Evolutionary conservation across 2,888 invertebrate genomes (phyloP).

Genomic region (Acronicta leporina): DNA sequence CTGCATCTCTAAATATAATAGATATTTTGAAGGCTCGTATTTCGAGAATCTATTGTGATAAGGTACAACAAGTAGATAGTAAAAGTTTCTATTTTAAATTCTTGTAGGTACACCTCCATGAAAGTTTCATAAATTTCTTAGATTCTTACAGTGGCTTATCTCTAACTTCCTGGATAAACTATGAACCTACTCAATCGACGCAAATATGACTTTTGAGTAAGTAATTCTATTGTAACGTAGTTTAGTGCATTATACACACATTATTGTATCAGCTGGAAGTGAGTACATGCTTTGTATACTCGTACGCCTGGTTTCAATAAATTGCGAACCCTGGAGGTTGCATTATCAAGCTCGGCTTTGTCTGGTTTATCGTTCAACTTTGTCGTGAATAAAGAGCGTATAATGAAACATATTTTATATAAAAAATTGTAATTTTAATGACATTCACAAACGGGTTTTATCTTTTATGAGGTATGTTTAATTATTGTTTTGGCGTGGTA

Average conservation of each 20-base stretch:
- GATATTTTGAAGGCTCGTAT: background rate
- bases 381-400: slow-evolving; percentile 39
- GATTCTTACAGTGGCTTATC: slow-evolving; percentile 25
- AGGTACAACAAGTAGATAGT: background rate
- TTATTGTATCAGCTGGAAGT: slow-evolving; percentile 37
- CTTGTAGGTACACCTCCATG: slow-evolving; percentile 8
- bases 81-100: slow-evolving; percentile 2
- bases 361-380: slow-evolving; percentile 53
- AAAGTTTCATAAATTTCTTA: slow-evolving; percentile 36
- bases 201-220: slow-evolving; percentile 39
- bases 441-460: slow-evolving; percentile 18
- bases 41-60: background rate
- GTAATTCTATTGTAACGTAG: slow-evolving; percentile 38
- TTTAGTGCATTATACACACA: slow-evolving; percentile 30
- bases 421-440: slow-evolving; percentile 23
- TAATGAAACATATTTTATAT: slow-evolving; percentile 25
- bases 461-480: slow-evolving; percentile 11
- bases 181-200: slow-evolving; percentile 22
- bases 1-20: no score
- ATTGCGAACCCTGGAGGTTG: slow-evolving; percentile 49
- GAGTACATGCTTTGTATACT: slow-evolving; percentile 25
- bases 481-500: slow-evolving; percentile 9
- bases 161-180: slow-evolving; percentile 22
- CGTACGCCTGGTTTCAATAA: slow-evolving; percentile 48
- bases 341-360: slow-evolving; percentile 54